Evolutionary conservation across 2,797 vertebrate genomes (phyloP), one percentile per base, ranked within the genome.

Genomic region (Darevskia nairensis): DNA sequence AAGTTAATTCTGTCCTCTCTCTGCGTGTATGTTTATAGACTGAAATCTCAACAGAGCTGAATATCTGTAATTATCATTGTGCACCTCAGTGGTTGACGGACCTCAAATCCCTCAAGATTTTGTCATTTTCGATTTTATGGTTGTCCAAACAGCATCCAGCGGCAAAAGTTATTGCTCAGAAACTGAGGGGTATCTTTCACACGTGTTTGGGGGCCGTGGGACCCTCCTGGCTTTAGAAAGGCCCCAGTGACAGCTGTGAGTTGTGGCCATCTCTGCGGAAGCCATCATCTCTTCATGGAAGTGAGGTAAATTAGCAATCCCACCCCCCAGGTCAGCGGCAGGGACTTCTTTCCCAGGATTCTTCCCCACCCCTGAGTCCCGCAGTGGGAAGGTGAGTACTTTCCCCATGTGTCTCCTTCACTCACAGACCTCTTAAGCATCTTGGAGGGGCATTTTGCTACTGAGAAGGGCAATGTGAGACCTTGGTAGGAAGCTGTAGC

Each of bases 211-310:
- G 78, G 88, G 84, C 1, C 75, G 64, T 1, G 44, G 39, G 79
- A 81, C n/a, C 41, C 78, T 3, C n/a, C 21, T n/a, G 69, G 61
- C 23, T 64, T 89, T 80, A 82, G 76, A 0, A 61, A 4, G 75
- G 13, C 46, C 1, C 0, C 41, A 0, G 0, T 85, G 92, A 94
- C 91, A 95, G 92, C 93, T 94, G 71, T 93, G 91, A 94, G 6
- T 84, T 91, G 88, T 13, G 5, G 89, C 89, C 69, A 66, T 80
- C 90, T 90, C 94, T 91, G 92, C 66, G 86, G 87, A 94, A 94
- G 80, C 81, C 90, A 90, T 90, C 44, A 46, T 90, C 75, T 55
- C 4, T 68, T 1, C 80, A 83, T 6, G 64, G 50, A 29, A 91
- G 50, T 13, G n/a, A 88, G 82, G 59, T 1, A 2, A 90, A 79